Percentiles rank a stretch among this genome's conserved stretches.
These are phyloP conservation scores for Microctenopoma stevenorrisi DNA, from an alignment of 2,797 vertebrate genomes.

Conservation along the genomic window DNA sequence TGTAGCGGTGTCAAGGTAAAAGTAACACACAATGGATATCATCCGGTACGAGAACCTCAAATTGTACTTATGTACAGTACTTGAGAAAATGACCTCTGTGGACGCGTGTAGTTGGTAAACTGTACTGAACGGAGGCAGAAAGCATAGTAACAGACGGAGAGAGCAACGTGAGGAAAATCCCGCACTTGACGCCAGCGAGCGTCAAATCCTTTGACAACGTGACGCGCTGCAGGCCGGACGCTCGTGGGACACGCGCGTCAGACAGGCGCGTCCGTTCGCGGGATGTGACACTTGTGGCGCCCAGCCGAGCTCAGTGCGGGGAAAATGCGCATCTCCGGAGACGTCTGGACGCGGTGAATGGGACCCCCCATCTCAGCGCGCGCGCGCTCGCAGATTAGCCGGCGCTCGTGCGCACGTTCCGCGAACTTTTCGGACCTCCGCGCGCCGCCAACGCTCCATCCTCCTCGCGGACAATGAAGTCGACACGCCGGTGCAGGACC, in stretches of 20 bases:
- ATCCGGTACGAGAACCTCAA: too few relatives aligned
- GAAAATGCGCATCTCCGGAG: constrained; percentile 3
- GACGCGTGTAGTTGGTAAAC: too few relatives aligned
- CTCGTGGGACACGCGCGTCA: constrained; percentile 23
- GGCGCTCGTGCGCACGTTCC: constrained; percentile 8
- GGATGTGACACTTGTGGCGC: constrained; percentile 22
- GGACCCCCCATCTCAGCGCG: constrained; percentile 1
- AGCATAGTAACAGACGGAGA: neutral
- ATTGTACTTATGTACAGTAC: too few relatives aligned
- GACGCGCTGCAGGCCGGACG: constrained; percentile 48
- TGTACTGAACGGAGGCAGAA: too few relatives aligned
- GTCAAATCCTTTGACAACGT: constrained; percentile 75
- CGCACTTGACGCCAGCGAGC: constrained; percentile 30
- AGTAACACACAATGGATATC: too few relatives aligned
- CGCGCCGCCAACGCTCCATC: constrained; percentile 14
- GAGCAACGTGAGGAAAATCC: constrained; percentile 50
- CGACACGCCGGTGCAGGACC: constrained; percentile 89
- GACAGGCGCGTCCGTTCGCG: neutral
- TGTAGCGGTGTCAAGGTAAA: too few relatives aligned
- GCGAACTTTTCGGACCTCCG: constrained; percentile 36
- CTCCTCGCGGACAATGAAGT: constrained; percentile 83
- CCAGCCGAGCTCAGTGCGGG: constrained; percentile 5
- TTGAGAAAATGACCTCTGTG: too few relatives aligned
- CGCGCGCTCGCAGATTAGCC: constrained; percentile 18
- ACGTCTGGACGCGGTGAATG: neutral